Evolutionary conservation across 2,888 invertebrate genomes (phyloP).

Genomic region (Eristalinus aeneus): DNA sequence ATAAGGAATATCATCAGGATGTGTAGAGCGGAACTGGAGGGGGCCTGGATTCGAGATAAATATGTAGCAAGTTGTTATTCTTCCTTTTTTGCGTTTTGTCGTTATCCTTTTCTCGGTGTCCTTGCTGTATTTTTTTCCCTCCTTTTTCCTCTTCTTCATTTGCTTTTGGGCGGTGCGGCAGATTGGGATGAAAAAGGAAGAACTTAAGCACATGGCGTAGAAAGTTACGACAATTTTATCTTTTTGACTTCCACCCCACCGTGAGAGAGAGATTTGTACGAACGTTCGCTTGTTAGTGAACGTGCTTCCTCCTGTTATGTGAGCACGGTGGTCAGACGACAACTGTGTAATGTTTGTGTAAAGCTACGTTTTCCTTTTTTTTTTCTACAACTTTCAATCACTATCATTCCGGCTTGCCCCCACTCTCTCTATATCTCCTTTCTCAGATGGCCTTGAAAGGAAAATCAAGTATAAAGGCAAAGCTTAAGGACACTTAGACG

Average conservation of each 20-base stretch:
- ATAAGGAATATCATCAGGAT: constrained; percentile 44
- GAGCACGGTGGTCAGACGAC: constrained; percentile 12
- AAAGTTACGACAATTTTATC: constrained; percentile 52
- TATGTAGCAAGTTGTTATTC: background rate
- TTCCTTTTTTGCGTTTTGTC: background rate
- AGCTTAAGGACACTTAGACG: constrained; percentile 42
- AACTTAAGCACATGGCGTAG: constrained; percentile 42
- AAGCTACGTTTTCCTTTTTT: constrained; percentile 29
- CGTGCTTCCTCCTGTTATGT: background rate
- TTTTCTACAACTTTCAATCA: background rate
- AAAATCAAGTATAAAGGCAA: constrained; percentile 13
- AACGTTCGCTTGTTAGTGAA: constrained; percentile 1
- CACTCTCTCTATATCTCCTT: background rate
- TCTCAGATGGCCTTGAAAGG: background rate
- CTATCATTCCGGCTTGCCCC: background rate
- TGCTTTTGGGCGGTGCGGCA: no score
- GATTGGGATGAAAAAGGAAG: background rate
- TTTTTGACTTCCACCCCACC: constrained; percentile 27
- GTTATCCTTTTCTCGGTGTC: background rate
- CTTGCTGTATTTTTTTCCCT: no score
- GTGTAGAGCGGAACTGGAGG: background rate
- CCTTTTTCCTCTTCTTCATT: background rate
- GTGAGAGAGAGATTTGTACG: background rate
- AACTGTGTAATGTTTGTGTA: constrained; percentile 34
- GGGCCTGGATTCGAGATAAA: constrained; percentile 1